phyloP scores from a whole-genome alignment of 2,797 vertebrate genomes.

The Fratercula arctica region DNA sequence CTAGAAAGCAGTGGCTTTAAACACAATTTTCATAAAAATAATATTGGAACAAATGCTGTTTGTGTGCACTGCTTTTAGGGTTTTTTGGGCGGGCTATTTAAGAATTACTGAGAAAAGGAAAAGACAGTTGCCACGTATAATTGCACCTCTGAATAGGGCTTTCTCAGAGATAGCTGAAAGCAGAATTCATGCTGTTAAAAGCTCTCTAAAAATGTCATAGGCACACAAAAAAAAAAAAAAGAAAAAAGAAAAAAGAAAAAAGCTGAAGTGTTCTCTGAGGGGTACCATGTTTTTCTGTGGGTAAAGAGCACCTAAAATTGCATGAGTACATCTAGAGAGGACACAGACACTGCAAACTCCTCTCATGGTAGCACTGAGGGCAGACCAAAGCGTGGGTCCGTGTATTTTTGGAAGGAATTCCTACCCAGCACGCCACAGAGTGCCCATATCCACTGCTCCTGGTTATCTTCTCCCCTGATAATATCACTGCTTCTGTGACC shows the following conservation, averaged over 20 bases:
- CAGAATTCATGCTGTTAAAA: constrained; percentile 9
- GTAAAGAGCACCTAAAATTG: not conserved
- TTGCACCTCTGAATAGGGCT: not conserved
- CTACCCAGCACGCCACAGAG: not conserved
- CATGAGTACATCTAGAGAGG: not conserved
- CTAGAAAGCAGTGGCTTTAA: not conserved
- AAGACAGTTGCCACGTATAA: not conserved
- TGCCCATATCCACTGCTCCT: not conserved
- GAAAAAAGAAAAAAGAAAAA: not conserved
- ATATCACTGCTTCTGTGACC: not conserved
- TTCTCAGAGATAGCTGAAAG: not conserved
- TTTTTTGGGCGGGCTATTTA: not conserved
- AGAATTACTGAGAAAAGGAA: not conserved
- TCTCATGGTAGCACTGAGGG: not conserved
- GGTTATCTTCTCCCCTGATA: not conserved
- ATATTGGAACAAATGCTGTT: not conserved
- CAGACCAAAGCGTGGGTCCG: not conserved
- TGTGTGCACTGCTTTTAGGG: not conserved
- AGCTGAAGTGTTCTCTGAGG: not conserved
- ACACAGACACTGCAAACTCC: not conserved
- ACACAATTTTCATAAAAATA: not conserved
- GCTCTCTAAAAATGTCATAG: not conserved
- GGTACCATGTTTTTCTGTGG: not conserved
- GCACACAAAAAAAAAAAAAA: not conserved
- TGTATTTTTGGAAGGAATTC: not conserved